phyloP scores from a whole-genome alignment of 2,888 invertebrate species.

The Dasysyrphus albostriatus region DNA sequence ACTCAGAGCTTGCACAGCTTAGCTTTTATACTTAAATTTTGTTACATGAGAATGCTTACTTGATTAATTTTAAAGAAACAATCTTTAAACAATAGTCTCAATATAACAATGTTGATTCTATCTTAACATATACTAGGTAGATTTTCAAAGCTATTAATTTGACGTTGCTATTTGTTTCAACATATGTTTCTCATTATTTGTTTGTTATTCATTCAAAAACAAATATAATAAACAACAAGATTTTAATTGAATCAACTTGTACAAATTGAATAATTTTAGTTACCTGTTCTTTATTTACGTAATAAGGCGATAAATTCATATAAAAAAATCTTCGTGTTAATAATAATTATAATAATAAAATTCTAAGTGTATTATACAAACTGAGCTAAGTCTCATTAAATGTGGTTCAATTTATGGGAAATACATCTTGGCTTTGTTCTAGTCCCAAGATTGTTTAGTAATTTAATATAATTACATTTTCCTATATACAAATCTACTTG shows the following conservation, averaged over 20 bases:
- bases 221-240: neutral
- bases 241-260: neutral
- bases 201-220: neutral
- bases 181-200: neutral
- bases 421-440: slow-evolving; percentile 13
- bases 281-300: neutral
- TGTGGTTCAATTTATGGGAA: slow-evolving; percentile 24
- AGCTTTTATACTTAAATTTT: neutral
- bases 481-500: neutral
- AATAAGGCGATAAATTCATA: neutral
- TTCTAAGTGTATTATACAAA: too few species aligned
- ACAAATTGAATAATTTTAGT: neutral
- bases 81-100: neutral
- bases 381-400: neutral
- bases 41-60: neutral
- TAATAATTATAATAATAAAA: neutral
- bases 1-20: too few species aligned
- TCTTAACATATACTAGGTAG: too few species aligned
- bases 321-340: neutral
- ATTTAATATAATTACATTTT: slow-evolving; percentile 23
- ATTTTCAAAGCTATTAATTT: too few species aligned
- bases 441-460: neutral
- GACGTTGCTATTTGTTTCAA: too few species aligned
- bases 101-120: too few species aligned
- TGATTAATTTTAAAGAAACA: neutral